Evolutionary conservation across 2,113 vertebrate genomes (phyloP), one percentile per base, ranked within the genome.

Genomic region (Gila orcuttii): DNA sequence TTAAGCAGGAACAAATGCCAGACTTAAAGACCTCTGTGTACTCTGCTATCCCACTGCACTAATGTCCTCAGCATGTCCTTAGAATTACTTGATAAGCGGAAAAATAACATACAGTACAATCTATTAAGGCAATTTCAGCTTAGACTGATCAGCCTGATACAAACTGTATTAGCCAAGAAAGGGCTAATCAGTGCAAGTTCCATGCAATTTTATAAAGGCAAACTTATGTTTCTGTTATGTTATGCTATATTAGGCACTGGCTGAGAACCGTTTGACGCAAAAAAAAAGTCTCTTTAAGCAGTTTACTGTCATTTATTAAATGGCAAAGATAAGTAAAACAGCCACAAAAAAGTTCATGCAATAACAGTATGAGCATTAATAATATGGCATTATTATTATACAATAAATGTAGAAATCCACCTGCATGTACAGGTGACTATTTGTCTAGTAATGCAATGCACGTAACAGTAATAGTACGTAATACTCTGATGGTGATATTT

Each of bases 171-270:
- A 11, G 13, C 45, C 47, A 52, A 76, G n/a, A 25, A 39, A 79
- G 28, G 25, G 25, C 42, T 68, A 82, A 52, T 68, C n/a, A 33
- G 79, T 31, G 42, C 60, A 66, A 47, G 62, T 45, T 60, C 55
- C 57, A 47, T 45, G 39, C 39, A 66, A 50, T 66, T 47, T 66
- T 64, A 39, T 64, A 39, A 42, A 25, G n/a, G 36, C 1, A 79
- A 79, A 59, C 31, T 23, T 59, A 25, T 25, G 45, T 47, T 81
- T 52, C 9, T 82, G 45, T 82, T 82, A 68, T 82, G 57, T 62
- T 64, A 80, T 23, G 62, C 62, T 82, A 68, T 82, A 66, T 81
- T 31, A 66, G 79, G 60, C 42, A 25, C 23, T 31, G 60, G 11
- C 25, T 66, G 42, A 45, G 39, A 81, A 81, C 60, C 2, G 12